Percentiles rank a stretch among this genome's conserved stretches.
Evolutionary conservation across 2,797 vertebrate species (phyloP).

Genomic region (Galago senegalensis): DNA sequence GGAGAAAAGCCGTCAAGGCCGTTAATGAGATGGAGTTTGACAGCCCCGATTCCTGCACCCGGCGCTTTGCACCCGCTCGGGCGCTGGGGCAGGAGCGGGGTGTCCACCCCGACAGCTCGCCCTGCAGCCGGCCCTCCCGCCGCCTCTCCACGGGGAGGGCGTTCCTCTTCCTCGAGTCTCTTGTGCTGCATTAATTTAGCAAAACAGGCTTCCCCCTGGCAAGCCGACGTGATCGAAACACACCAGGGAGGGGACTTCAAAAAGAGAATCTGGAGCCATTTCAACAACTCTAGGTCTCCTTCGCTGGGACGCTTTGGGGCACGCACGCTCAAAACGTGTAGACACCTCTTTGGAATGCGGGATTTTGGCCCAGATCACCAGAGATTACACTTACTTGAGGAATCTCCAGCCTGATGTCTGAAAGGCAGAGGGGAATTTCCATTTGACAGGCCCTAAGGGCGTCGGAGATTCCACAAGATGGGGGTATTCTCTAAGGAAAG

Average conservation of each 20-base stretch:
- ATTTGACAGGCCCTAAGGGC: neutral
- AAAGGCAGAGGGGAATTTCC: neutral
- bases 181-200: slow-evolving; percentile 32
- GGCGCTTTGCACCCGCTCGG: neutral
- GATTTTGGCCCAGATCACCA: neutral
- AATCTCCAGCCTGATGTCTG: neutral
- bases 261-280: neutral
- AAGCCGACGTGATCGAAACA: neutral
- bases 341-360: neutral
- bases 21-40: neutral
- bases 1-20: neutral
- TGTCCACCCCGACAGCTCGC: neutral
- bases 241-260: neutral
- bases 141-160: neutral
- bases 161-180: neutral
- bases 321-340: neutral
- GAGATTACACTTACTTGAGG: neutral
- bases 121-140: neutral
- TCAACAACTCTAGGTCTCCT: neutral
- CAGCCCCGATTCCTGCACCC: neutral
- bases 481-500: slow-evolving; percentile 71
- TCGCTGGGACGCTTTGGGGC: neutral
- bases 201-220: neutral
- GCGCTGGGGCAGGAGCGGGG: neutral
- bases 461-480: slow-evolving; percentile 48